phyloP scores from a whole-genome alignment of 2,113 vertebrate genomes.

The Spermophilus dauricus region DNA sequence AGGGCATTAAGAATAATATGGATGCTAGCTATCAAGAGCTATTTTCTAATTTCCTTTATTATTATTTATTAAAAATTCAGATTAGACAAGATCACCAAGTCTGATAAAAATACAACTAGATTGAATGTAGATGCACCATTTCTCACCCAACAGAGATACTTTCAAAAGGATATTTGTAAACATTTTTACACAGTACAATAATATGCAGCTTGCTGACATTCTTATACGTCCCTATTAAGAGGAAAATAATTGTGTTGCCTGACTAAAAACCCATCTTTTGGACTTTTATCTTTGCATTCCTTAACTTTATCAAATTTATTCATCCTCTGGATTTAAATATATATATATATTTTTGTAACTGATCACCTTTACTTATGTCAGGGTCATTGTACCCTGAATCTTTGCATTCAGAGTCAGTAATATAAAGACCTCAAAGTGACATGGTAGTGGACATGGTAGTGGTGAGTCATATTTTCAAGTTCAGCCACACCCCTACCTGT shows the following conservation, averaged over 20 bases:
- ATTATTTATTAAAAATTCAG: constrained; percentile 31
- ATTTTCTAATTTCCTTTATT: neutral
- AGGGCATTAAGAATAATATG: neutral
- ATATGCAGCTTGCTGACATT: neutral
- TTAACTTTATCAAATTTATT: neutral
- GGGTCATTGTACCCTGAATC: neutral
- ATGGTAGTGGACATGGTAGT: neutral
- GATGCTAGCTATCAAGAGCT: neutral
- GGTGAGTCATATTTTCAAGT: neutral
- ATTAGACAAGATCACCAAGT: neutral
- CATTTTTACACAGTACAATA: constrained; percentile 25
- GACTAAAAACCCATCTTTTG: neutral
- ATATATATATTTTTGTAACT: no score
- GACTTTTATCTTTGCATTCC: neutral
- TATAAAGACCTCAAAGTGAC: neutral
- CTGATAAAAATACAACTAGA: neutral
- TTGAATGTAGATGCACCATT: neutral
- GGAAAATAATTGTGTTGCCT: neutral
- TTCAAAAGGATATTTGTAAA: neutral
- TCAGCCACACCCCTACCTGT: neutral
- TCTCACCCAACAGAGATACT: neutral
- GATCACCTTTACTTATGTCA: neutral
- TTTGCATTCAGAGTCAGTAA: neutral
- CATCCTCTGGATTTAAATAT: constrained; percentile 30
- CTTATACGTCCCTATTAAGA: neutral